Conservation (phyloP, 1,140 invertebrate genomes). For the Drosophila bocki region DNA sequence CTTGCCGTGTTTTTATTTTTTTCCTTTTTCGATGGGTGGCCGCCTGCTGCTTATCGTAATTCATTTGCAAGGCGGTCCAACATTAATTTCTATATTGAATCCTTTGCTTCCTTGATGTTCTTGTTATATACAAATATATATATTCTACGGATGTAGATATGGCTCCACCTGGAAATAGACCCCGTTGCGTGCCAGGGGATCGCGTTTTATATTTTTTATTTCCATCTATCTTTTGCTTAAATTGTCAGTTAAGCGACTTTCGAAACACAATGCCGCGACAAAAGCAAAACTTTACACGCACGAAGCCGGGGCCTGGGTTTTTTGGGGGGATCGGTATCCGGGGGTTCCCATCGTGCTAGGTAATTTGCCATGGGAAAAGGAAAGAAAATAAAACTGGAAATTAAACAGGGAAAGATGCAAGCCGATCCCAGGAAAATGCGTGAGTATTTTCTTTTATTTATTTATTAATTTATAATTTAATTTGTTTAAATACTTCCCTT, state of each 20-base stretch:
- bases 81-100: slow-evolving; percentile 81
- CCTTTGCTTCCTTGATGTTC: slow-evolving; percentile 31
- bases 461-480: neutral
- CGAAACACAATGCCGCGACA: slow-evolving; percentile 55
- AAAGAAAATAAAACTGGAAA: neutral
- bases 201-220: slow-evolving; percentile 46
- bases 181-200: slow-evolving; percentile 53
- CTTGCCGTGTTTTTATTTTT: slow-evolving; percentile 11
- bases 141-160: slow-evolving; percentile 18
- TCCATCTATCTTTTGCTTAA: slow-evolving; percentile 48
- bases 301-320: slow-evolving; percentile 1
- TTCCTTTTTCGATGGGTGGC: slow-evolving; percentile 20
- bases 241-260: slow-evolving; percentile 73
- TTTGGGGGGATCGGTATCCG: slow-evolving; percentile 18
- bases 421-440: slow-evolving; percentile 11
- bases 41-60: slow-evolving; percentile 76
- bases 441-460: neutral
- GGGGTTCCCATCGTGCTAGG: slow-evolving; percentile 26
- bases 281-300: slow-evolving; percentile 49
- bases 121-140: neutral
- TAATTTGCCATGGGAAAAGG: slow-evolving; percentile 43
- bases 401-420: neutral
- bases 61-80: slow-evolving; percentile 65
- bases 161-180: neutral
- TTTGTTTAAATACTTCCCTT: neutral